Evolutionary conservation across 1,140 invertebrate genomes (phyloP).

Genomic region (Drosophila nigromelanica): DNA sequence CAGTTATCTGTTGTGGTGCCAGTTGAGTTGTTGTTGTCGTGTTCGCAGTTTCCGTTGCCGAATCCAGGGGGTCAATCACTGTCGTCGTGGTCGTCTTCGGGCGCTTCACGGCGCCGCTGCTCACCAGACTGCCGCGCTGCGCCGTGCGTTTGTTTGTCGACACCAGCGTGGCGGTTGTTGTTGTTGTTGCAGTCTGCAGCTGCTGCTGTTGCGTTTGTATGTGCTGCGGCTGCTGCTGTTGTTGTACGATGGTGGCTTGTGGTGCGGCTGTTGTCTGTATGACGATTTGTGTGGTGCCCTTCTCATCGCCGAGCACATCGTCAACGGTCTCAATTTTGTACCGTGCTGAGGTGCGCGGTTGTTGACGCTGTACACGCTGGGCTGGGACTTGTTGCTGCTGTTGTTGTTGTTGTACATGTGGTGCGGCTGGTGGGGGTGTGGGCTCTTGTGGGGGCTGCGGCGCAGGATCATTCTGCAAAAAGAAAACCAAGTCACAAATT

Average conservation of each 20-base stretch:
- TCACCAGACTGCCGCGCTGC: conserved; percentile 58
- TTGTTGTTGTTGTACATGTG: conserved; percentile 73
- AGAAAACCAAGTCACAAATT: neutral
- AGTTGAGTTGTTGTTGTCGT: conserved; percentile 54
- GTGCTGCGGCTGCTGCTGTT: conserved; percentile 66
- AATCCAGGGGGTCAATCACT: conserved; percentile 61
- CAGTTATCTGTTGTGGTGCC: conserved; percentile 73
- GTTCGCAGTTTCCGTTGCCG: conserved; percentile 50
- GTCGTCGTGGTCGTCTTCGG: conserved; percentile 56
- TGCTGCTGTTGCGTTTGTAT: conserved; percentile 73
- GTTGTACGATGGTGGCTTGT: conserved; percentile 76
- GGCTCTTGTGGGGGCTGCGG: conserved; percentile 70
- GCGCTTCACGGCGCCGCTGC: conserved; percentile 57
- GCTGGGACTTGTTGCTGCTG: conserved; percentile 58
- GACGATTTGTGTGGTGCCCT: conserved; percentile 80
- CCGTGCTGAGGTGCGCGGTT: conserved; percentile 58
- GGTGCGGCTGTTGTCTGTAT: conserved; percentile 75
- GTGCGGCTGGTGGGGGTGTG: conserved; percentile 70
- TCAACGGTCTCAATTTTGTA: conserved; percentile 83
- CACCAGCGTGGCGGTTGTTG: conserved; percentile 78
- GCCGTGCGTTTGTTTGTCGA: conserved; percentile 75
- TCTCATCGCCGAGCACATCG: conserved; percentile 72
- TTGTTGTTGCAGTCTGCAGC: conserved; percentile 68
- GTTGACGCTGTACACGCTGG: conserved; percentile 71
- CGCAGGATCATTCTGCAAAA: conserved; percentile 74